Percentiles rank a stretch among this genome's conserved stretches.
These are phyloP conservation scores for Agonopterix subpropinquella DNA, from an alignment of 2,888 invertebrate genomes.

Conservation along the genomic window DNA sequence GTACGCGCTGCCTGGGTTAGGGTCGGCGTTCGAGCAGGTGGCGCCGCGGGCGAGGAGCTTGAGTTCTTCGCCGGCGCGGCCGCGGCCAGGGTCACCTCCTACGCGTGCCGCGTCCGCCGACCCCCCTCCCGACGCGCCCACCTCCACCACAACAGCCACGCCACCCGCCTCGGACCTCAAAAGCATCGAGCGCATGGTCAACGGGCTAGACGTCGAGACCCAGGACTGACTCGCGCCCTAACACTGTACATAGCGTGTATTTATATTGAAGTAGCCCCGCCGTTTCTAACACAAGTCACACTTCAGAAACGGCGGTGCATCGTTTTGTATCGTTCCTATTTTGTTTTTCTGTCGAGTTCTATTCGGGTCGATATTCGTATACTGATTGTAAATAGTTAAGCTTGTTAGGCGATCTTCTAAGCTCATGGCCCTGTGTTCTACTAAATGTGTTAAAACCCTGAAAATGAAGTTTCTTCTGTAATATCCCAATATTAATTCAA, in stretches of 20 bases:
- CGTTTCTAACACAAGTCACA: constrained; percentile 20
- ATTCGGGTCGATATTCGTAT: constrained; percentile 69
- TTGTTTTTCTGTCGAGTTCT: constrained; percentile 71
- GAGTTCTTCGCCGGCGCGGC: constrained; percentile 75
- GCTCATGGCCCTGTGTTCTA: no score
- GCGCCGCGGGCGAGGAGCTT: constrained; percentile 83
- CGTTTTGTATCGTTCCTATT: constrained; percentile 75
- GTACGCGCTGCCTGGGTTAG: constrained; percentile 87
- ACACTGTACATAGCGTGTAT: constrained; percentile 69
- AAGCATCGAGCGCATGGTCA: constrained; percentile 98
- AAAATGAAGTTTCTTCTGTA: no score
- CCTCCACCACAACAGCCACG: constrained; percentile 71
- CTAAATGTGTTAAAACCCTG: no score
- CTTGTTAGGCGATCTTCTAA: constrained; percentile 46
- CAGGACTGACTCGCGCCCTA: constrained; percentile 61
- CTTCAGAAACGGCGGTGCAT: constrained; percentile 32
- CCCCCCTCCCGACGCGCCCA: constrained; percentile 73
- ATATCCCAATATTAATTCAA: no score
- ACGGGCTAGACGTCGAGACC: constrained; percentile 92
- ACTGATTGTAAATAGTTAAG: constrained; percentile 71
- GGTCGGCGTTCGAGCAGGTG: constrained; percentile 93
- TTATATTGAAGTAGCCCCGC: constrained; percentile 48
- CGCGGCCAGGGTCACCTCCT: constrained; percentile 53
- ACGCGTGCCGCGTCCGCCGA: constrained; percentile 70
- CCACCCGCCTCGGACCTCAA: constrained; percentile 89